Evolutionary conservation across 2,797 vertebrate genomes (phyloP), one percentile per base, ranked within the genome.

Genomic region (Podargus strigoides): DNA sequence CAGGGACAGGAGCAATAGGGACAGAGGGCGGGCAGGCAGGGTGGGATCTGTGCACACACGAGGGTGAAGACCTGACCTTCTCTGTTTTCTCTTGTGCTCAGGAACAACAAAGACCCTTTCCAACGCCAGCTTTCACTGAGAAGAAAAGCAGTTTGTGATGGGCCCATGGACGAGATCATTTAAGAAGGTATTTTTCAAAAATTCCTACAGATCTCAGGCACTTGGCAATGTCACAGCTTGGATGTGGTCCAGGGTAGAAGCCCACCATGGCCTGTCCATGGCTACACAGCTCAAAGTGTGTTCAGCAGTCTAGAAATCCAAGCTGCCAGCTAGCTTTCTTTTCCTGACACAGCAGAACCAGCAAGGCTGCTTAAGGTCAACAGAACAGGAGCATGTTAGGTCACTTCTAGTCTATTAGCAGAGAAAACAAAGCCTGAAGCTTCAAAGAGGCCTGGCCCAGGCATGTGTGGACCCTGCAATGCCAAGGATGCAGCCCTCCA

Each of bases 321-420:
- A 55, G 16, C 44, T 50, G 34, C 47, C 4, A 12, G 26, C 34
- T 76, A 34, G 12, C 8, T 70, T 63, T 42, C 59, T 82, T 58
- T 16, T 27, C 62, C 46, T 52, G 66, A 82, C 39, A 24, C 34
- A 52, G 86, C 64, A 92, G 85, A 64, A 77, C 44, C 56, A 81
- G 60, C 82, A 85, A 93, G 91, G 39, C 56, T 58, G 64, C 85
- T 75, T 68, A 83, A 89, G 64, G 78, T 87, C n/a, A 63, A 77
- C 10, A 36, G 74, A 86, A 66, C 47, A 44, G 63, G 62, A 90
- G 75, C 55, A 62, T 13, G 41, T 91, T 87, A 92, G 91, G 93
- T 96, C 91, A 92, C 56, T 92, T 87, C 79, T 92, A 37, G 64
- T 77, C 67, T 93, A 73, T 93, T 78, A 96, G 85, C 89, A 91